These are phyloP conservation scores for Phrynosoma blainvillii DNA, from an alignment of 2,113 vertebrate species.

Conservation along the genomic window DNA sequence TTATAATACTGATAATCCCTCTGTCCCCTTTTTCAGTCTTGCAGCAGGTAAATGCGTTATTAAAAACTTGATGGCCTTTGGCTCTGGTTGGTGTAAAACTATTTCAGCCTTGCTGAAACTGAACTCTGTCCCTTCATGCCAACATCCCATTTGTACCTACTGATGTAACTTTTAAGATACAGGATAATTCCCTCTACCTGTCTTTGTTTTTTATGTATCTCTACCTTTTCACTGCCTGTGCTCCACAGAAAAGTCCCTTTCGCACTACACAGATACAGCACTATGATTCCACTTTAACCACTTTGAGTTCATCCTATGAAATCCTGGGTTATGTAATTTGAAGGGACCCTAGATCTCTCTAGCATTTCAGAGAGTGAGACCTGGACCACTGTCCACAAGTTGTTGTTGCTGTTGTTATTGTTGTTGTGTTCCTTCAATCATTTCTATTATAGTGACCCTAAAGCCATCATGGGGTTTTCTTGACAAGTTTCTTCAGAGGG, in stretches of 20 bases:
- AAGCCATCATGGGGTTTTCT: too few species aligned
- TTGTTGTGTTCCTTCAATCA: too few species aligned
- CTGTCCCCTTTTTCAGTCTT: neutral
- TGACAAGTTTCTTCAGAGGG: too few species aligned
- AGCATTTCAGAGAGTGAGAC: too few species aligned
- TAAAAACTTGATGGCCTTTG: neutral
- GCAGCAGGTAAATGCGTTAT: neutral
- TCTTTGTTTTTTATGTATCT: neutral
- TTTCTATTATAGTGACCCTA: too few species aligned
- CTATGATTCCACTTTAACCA: neutral
- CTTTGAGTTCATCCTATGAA: neutral
- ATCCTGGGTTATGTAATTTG: neutral
- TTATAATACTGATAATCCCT: slow-evolving; percentile 32
- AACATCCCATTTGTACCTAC: neutral
- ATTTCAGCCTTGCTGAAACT: neutral
- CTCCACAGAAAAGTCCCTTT: neutral
- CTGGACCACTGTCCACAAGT: too few species aligned
- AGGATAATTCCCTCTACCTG: neutral
- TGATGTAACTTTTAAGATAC: neutral
- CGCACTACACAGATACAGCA: neutral
- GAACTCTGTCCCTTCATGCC: neutral
- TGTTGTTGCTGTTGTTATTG: too few species aligned
- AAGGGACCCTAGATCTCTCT: too few species aligned
- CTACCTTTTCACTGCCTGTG: too few species aligned
- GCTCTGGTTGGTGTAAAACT: neutral